Evolutionary conservation across 2,888 invertebrate genomes (phyloP).

Genomic region (Leptopilina syphax): DNA sequence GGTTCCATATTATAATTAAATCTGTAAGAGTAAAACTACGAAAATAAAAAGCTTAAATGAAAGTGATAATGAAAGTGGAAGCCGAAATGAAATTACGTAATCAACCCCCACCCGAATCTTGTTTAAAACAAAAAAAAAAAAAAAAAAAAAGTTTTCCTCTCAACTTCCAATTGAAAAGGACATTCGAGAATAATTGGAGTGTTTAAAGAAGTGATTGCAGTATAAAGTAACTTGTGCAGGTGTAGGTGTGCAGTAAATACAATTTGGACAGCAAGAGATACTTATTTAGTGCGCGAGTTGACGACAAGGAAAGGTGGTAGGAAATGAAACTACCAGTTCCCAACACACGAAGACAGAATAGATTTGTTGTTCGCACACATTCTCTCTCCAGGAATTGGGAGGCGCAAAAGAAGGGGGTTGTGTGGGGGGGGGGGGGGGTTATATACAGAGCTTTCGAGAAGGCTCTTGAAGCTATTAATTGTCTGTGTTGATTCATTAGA

Average conservation of each 20-base stretch:
- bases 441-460: conserved; percentile 66
- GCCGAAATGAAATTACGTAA: no score
- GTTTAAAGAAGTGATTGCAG: not conserved
- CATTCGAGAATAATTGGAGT: conserved; percentile 6
- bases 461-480: conserved; percentile 73
- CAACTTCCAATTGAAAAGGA: not conserved
- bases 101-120: no score
- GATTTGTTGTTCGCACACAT: conserved; percentile 70
- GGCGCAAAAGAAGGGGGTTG: conserved; percentile 47
- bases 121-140: no score
- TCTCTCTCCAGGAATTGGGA: conserved; percentile 52
- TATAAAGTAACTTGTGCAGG: conserved; percentile 9
- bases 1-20: no score
- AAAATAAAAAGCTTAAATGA: no score
- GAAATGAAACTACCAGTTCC: conserved; percentile 51
- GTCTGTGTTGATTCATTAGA: conserved; percentile 76
- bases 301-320: conserved; percentile 48
- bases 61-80: no score
- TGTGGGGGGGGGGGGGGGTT: conserved; percentile 29
- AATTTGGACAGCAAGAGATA: conserved; percentile 14
- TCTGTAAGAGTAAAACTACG: no score
- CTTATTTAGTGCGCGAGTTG: conserved; percentile 49
- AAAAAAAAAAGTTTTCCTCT: no score
- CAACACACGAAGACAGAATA: conserved; percentile 63
- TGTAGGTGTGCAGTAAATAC: conserved; percentile 22